Evolutionary conservation across 1,140 invertebrate species (phyloP), one percentile per base, ranked within the genome.

Genomic region (Trachymyrmex septentrionalis): DNA sequence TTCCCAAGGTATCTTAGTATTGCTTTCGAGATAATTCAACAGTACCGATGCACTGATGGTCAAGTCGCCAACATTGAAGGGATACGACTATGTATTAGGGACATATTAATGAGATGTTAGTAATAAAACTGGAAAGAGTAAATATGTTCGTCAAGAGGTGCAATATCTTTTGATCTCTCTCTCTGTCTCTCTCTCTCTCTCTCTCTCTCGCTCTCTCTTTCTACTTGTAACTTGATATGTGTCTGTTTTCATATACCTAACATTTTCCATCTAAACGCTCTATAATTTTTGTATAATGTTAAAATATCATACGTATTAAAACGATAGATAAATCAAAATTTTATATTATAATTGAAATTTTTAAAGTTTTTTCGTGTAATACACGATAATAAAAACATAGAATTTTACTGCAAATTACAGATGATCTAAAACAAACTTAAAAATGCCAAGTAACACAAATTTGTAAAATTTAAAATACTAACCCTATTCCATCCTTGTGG

Each of bases 401-500:
- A 73, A 55, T 30, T 34, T 73, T 55, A 10, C 9, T 2, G 44
- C 2, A 53, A 73, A 30, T 53, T 73, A 73, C 9, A 55, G 12
- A 16, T 16, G 19, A 57, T 75, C 10, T 75, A 21, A 73, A 73
- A 34, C 12, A 21, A 30, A 30, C 3, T 21, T 21, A 6, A 30
- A 30, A 59, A 34, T 2, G 50, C 2, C 7, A 21, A 21, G 0
- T 38, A 3, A 21, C 16, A 4, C n/a, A 27, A 71, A 71, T 71
- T 71, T 72, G 9, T 34, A 77, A 77, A 44, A 63, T 77, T 73
- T 10, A 6, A 19, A 78, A 55, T 63, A 72, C 66, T 21, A 88
- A 97, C 96, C 95, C 96, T 96, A 93, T 99, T 99, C 98, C 98
- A 99, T 55, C 99, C 99, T 95, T 99, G 98, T 0, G 99, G 97